Percentiles rank a stretch among this genome's conserved stretches.
Conservation (phyloP, 2,888 invertebrate species). For the Aspidiotus destructor region DNA sequence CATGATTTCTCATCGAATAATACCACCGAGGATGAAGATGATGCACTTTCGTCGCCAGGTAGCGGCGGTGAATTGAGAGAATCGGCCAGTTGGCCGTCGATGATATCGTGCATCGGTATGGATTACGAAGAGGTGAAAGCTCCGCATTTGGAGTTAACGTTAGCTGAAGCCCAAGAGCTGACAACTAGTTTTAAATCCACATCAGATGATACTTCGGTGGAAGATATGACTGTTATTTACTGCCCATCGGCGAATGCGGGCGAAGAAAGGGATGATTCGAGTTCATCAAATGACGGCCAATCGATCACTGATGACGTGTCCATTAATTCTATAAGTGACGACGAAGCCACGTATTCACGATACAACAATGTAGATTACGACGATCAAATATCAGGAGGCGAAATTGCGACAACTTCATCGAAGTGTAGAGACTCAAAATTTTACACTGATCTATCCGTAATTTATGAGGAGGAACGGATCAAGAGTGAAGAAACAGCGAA, state of each 20-base stretch:
- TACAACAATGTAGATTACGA: slow-evolving; percentile 7
- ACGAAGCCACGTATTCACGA: slow-evolving; percentile 9
- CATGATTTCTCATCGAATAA: slow-evolving; percentile 23
- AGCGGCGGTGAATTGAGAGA: neutral
- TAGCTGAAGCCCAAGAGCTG: slow-evolving; percentile 11
- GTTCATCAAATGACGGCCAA: neutral
- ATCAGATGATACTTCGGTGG: slow-evolving; percentile 24
- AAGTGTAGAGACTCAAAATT: neutral
- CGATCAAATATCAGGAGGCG: neutral
- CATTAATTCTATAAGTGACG: neutral
- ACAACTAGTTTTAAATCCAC: slow-evolving; percentile 10
- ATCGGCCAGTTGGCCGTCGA: slow-evolving; percentile 2
- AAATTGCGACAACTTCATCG: slow-evolving; percentile 12
- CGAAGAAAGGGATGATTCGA: neutral
- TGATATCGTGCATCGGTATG: slow-evolving; percentile 15
- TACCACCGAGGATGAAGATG: slow-evolving; percentile 26
- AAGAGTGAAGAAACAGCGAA: neutral
- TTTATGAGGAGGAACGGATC: slow-evolving; percentile 13
- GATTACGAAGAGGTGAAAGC: slow-evolving; percentile 18
- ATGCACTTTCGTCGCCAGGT: neutral
- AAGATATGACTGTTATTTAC: slow-evolving; percentile 17
- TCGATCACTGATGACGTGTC: slow-evolving; percentile 7
- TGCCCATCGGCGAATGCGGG: neutral
- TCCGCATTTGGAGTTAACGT: slow-evolving; percentile 5
- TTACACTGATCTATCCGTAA: slow-evolving; percentile 12